Evolutionary conservation across 1,140 invertebrate genomes (phyloP), one percentile per base, ranked within the genome.

Genomic region (Thrips palmi): DNA sequence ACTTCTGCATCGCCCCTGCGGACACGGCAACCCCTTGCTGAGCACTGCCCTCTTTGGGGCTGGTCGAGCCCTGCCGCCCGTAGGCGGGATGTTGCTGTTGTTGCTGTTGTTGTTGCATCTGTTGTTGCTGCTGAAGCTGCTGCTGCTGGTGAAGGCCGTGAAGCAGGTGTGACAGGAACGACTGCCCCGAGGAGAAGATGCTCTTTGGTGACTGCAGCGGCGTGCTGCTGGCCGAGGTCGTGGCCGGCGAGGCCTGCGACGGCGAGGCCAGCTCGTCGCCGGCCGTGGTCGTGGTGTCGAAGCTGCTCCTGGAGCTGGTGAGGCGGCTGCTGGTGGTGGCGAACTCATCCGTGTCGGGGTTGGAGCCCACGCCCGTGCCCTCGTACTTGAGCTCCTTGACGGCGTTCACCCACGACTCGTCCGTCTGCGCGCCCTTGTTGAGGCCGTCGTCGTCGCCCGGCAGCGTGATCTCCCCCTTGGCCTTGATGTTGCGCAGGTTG

Each of bases 401-500:
- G 2, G 56, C 58, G 8, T 70, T 39, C 4, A 74, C 65, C 80
- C 78, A 83, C 5, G 67, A 69, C 18, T 77, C 72, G 10, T 77
- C 68, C 0, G 78, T 82, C 50, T 82, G 77, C 46, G 67, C 70
- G 7, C 75, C 75, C 43, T 80, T 81, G 44, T 64, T 68, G 12
- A 71, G 63, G 1, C 70, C 76, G 39, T 79, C 74, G 45, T 72
- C 67, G 37, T 80, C 74, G 15, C 76, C 71, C 1, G 74, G 70
- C 23, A 72, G 74, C 2, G 71, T 72, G 1, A 72, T 77, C 52
- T 75, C 74, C 1, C 72, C 70, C 45, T 80, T 81, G 0, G 79
- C 70, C 48, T 80, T 84, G 17, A 87, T 86, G 41, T 85, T 81
- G 1, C 81, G 55, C 22, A 87, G 60, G 48, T 82, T 85, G 23